Conservation (phyloP, 2,888 invertebrate species). For the Serripes groenlandicus region DNA sequence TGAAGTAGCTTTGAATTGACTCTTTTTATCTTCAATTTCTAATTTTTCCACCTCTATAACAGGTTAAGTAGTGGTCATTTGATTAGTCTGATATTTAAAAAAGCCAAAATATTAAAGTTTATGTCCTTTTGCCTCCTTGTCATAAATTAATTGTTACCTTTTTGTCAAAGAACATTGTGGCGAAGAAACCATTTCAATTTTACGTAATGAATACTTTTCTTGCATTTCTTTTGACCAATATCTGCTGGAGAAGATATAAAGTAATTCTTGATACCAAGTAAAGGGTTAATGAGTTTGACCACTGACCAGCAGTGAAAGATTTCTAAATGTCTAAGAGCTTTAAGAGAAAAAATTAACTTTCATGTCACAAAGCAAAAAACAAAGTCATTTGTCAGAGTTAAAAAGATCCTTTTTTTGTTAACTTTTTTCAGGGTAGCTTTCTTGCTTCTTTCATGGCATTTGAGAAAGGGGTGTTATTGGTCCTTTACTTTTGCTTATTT, state of each 20-base stretch:
- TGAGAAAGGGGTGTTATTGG: background rate
- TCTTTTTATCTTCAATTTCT: background rate
- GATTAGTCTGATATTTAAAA: conserved; percentile 1
- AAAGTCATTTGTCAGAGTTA: conserved; percentile 14
- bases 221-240: no score
- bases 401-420: background rate
- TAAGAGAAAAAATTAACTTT: background rate
- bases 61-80: background rate
- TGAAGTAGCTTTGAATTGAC: conserved; percentile 20
- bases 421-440: background rate
- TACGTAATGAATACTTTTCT: no score
- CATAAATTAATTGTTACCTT: no score
- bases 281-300: conserved; percentile 17
- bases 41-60: background rate
- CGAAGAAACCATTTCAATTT: no score
- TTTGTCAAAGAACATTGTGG: no score
- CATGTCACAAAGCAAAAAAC: background rate
- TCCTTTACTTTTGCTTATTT: no score
- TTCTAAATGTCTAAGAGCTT: background rate
- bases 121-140: no score
- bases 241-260: no score
- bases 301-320: conserved; percentile 15
- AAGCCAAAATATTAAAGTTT: no score
- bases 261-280: background rate
- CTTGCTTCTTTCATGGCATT: background rate